Conservation (phyloP, 2,113 vertebrate species). For the Esox niger region DNA sequence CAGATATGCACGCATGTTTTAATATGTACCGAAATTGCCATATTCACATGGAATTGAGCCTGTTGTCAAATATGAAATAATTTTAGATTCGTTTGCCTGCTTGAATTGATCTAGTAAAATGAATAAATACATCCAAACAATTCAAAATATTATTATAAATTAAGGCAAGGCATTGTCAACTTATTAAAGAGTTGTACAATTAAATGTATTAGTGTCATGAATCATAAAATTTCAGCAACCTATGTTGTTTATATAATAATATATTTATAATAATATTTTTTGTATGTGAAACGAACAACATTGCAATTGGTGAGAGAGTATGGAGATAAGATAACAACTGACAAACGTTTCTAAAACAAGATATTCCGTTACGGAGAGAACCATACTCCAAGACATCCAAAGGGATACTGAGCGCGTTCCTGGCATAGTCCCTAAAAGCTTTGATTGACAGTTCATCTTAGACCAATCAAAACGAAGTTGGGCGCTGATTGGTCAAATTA, state of each 20-base stretch:
- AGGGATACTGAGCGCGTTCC: constrained; percentile 19
- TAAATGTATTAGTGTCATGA: too few species aligned
- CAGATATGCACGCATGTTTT: too few species aligned
- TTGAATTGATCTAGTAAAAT: too few species aligned
- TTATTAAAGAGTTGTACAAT: too few species aligned
- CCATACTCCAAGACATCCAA: constrained; percentile 16
- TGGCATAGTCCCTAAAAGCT: constrained; percentile 15
- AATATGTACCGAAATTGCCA: too few species aligned
- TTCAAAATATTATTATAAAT: too few species aligned
- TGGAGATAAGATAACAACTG: background rate
- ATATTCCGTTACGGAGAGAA: constrained; percentile 2
- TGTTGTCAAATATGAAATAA: too few species aligned
- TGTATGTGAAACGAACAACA: background rate
- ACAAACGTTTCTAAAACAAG: background rate
- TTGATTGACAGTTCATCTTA: constrained; percentile 57
- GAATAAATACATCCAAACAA: too few species aligned
- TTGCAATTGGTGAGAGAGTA: background rate
- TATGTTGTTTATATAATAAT: background rate
- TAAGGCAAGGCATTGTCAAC: too few species aligned
- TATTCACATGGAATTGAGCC: too few species aligned
- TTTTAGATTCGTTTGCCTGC: too few species aligned
- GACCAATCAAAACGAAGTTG: constrained; percentile 55
- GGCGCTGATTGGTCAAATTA: constrained; percentile 47
- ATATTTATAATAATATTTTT: background rate
- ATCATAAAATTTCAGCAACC: too few species aligned